Evolutionary conservation across 2,888 invertebrate species (phyloP), one percentile per base, ranked within the genome.

Genomic region (Cataglyphis altisquamis): DNA sequence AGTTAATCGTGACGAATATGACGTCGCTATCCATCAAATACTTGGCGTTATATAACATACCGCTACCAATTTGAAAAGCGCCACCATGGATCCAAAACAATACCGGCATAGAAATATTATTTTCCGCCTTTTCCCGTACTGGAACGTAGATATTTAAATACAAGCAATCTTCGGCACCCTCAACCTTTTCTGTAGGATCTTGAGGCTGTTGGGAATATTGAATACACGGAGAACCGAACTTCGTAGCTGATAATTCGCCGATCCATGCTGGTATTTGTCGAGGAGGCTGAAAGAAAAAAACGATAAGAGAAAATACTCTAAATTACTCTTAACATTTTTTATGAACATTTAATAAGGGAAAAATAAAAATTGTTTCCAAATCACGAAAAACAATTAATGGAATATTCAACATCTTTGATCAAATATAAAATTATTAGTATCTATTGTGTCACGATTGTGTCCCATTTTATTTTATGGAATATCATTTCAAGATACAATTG

Each of bases 1-100:
- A 97, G 93, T 97, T 97, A 0, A 97, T 90, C 15, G 96, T 97
- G 0, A 97, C 97, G 0, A 96, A 95, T 0, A 97, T 96, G 6
- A 97, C 95, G 87, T 97, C 96, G 67, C 95, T 94, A 73, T 97
- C 96, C 96, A 97, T 96, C 0, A 97, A 88, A 86, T 96, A 95
- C 10, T 95, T 94, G 0, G 97, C 96, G 0, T 96, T 96, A 92
- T 96, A 78, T 9, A 94, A 93, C 62, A 60, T 90, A 84, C 92
- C 92, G 18, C 86, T 83, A 57, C 92, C 93, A 78, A 86, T 92
- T 96, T 97, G 97, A 92, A 94, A 94, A 6, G 84, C 90, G 15
- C 94, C 94, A n/a, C 94, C 94, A 66, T 94, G 94, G 25, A 94
- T 94, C 92, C 94, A 94, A 80, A 94, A 89, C 25, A 94, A 83